Conservation (phyloP, 2,113 vertebrate species). For the Apus apus region DNA sequence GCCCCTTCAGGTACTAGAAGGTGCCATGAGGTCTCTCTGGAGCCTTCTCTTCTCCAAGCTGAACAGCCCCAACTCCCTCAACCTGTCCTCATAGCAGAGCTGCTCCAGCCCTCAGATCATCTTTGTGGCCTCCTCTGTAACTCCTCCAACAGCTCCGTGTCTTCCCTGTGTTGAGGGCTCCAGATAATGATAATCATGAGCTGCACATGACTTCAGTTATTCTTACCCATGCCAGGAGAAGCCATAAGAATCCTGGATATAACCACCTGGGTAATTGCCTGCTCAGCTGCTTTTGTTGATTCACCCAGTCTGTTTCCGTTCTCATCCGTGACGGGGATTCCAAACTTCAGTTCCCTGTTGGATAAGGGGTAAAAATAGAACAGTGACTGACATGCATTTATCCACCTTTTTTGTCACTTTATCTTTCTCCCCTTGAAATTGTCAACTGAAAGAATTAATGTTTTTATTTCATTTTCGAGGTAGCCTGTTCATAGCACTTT, state of each 20-base stretch:
- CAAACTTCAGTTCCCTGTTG: constrained; percentile 90
- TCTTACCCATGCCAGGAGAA: constrained; percentile 95
- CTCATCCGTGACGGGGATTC: constrained; percentile 92
- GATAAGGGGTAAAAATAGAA: not conserved
- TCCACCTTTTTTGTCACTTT: not conserved
- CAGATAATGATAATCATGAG: not conserved
- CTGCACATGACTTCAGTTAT: not conserved
- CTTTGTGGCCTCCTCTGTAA: too few relatives aligned
- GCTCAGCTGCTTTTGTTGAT: constrained; percentile 90
- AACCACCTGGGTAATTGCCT: constrained; percentile 95
- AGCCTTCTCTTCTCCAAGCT: too few relatives aligned
- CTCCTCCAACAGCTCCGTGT: too few relatives aligned
- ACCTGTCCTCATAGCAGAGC: too few relatives aligned
- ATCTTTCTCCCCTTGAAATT: not conserved
- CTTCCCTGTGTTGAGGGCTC: too few relatives aligned
- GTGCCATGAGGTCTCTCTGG: too few relatives aligned
- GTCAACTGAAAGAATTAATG: not conserved
- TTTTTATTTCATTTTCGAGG: not conserved
- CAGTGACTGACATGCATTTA: not conserved
- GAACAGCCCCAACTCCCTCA: too few relatives aligned
- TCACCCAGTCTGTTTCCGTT: constrained; percentile 92
- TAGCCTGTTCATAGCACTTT: not conserved
- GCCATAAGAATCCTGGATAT: constrained; percentile 98
- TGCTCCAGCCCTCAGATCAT: too few relatives aligned
- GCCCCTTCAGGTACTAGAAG: too few relatives aligned